These are phyloP conservation scores for Trileptium ribeirensis DNA, from an alignment of 2,888 invertebrate species.

Conservation along the genomic window DNA sequence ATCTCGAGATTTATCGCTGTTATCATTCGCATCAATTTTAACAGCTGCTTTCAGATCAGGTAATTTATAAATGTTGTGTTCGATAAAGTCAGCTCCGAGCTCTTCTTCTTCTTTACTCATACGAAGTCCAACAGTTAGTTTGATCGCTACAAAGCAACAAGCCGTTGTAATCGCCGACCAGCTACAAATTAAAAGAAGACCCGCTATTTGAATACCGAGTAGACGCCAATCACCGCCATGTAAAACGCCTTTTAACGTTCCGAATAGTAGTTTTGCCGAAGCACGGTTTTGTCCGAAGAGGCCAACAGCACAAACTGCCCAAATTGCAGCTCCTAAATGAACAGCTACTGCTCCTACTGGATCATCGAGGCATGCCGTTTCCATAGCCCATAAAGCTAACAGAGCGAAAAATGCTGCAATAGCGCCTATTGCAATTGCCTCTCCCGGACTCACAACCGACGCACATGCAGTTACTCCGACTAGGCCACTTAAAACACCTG, in stretches of 20 bases:
- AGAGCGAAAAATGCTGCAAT: neutral
- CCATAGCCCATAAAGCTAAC: neutral
- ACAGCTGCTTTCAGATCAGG: too few species aligned
- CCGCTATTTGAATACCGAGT: neutral
- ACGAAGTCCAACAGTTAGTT: constrained; percentile 56
- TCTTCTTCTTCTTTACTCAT: constrained; percentile 78
- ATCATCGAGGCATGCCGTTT: neutral
- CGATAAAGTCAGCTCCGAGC: constrained; percentile 78
- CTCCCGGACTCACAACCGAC: neutral
- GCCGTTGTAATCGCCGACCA: neutral
- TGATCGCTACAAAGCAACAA: neutral
- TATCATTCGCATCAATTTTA: neutral
- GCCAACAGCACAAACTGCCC: neutral
- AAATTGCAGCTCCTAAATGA: constrained; percentile 7
- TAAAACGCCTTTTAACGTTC: neutral
- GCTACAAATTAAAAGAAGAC: neutral
- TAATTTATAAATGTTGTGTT: constrained; percentile 63
- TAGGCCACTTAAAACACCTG: constrained; percentile 62
- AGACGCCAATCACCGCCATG: neutral
- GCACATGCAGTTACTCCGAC: constrained; percentile 1
- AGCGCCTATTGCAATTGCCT: constrained; percentile 2
- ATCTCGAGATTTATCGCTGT: neutral
- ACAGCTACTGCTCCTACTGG: constrained; percentile 22
- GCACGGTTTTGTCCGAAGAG: neutral
- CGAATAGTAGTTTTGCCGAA: neutral